Conservation (phyloP, 2,113 vertebrate species). For the Triplophysa dalaica region DNA sequence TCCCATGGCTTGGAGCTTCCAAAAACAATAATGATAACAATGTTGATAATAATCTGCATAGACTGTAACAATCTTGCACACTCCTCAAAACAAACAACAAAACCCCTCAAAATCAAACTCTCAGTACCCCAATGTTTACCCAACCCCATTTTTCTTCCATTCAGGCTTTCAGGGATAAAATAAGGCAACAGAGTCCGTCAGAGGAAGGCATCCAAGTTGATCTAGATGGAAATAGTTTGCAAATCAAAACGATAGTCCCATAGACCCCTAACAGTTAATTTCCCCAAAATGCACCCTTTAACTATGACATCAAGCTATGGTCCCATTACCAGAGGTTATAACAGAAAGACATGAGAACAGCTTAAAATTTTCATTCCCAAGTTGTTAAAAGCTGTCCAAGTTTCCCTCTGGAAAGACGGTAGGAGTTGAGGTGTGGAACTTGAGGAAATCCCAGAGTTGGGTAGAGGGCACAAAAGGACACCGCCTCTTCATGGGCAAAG, state of each 20-base stretch:
- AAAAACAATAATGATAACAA: constrained; percentile 75
- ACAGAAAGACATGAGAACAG: constrained; percentile 1
- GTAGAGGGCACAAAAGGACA: not conserved
- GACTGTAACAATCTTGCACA: constrained; percentile 85
- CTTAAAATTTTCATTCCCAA: constrained; percentile 16
- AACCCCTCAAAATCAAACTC: constrained; percentile 69
- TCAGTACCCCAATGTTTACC: constrained; percentile 70
- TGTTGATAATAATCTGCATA: constrained; percentile 83
- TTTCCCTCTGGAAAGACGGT: constrained; percentile 18
- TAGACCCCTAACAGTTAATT: not conserved
- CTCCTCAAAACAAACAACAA: constrained; percentile 70
- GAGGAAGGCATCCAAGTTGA: constrained; percentile 83
- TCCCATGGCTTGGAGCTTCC: constrained; percentile 89
- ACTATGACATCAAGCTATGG: not conserved
- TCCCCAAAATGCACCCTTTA: not conserved
- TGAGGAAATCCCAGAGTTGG: not conserved
- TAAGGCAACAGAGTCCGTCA: constrained; percentile 79
- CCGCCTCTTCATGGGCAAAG: not conserved
- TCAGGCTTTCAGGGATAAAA: constrained; percentile 64
- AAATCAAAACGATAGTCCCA: not conserved
- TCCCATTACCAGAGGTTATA: constrained; percentile 2
- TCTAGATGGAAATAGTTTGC: constrained; percentile 68
- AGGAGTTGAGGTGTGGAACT: constrained; percentile 11
- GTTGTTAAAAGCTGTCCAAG: constrained; percentile 1
- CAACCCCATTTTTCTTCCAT: constrained; percentile 54